phyloP scores from a whole-genome alignment of 2,113 vertebrate genomes.

The Cranoglanis bouderius region DNA sequence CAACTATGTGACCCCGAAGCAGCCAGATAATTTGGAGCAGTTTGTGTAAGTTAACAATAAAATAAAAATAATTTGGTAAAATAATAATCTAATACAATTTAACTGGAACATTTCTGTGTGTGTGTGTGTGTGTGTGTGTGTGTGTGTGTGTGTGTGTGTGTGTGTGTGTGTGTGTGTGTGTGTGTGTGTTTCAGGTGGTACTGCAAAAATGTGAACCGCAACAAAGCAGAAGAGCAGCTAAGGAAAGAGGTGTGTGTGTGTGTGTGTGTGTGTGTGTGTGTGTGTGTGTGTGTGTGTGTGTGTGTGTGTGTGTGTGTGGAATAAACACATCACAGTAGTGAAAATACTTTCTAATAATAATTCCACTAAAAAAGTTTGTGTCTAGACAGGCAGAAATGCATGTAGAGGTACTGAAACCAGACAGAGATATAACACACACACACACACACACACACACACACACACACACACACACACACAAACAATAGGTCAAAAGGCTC shows the following conservation, averaged over 20 bases:
- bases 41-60: conserved; percentile 78
- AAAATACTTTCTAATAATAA: conserved; percentile 7
- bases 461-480: conserved; percentile 7
- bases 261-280: conserved; percentile 8
- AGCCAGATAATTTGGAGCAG: conserved; percentile 83
- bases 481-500: neutral
- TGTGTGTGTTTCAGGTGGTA: conserved; percentile 80
- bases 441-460: neutral
- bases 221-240: conserved; percentile 89
- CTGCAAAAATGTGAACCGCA: conserved; percentile 86
- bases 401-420: conserved; percentile 20
- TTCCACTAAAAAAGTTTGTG: neutral
- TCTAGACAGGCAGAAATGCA: neutral
- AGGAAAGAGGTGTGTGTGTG: conserved; percentile 76
- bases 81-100: neutral
- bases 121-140: neutral
- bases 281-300: conserved; percentile 60
- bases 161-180: conserved; percentile 22
- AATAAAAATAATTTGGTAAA: neutral
- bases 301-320: neutral
- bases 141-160: conserved; percentile 10
- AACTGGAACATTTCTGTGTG: neutral
- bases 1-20: conserved; percentile 90
- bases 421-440: neutral
- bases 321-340: neutral